These are phyloP conservation scores for Lordiphosa andalusiaca DNA, from an alignment of 2,888 invertebrate species.

Conservation along the genomic window DNA sequence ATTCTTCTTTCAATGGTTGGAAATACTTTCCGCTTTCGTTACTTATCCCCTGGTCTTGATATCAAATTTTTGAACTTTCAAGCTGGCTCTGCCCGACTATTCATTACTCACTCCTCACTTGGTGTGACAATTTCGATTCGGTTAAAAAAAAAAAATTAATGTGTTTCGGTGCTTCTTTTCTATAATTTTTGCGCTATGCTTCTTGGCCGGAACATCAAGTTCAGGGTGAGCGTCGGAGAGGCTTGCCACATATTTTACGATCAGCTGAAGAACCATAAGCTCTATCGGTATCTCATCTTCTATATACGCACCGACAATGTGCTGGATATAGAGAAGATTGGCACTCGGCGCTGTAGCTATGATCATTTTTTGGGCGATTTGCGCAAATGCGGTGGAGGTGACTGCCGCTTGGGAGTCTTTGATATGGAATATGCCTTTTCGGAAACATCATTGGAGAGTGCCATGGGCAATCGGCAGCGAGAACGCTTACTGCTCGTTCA, in stretches of 20 bases:
- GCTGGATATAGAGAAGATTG: conserved; percentile 13
- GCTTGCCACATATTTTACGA: conserved; percentile 5
- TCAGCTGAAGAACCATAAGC: conserved; percentile 1
- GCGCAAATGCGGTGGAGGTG: not conserved
- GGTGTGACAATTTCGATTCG: too few relatives aligned
- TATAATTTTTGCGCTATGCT: not conserved
- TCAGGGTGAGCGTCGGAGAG: not conserved
- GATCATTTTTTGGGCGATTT: conserved; percentile 7
- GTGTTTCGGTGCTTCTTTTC: too few relatives aligned
- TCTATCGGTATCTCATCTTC: conserved; percentile 10
- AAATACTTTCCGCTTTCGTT: too few relatives aligned
- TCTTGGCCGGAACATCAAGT: conserved; percentile 3
- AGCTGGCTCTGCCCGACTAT: too few relatives aligned
- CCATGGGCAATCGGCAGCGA: not conserved
- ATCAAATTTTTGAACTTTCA: too few relatives aligned
- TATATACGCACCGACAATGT: conserved; percentile 11
- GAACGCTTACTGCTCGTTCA: not conserved
- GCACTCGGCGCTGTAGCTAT: conserved; percentile 6
- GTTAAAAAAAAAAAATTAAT: too few relatives aligned
- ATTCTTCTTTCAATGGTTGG: too few relatives aligned
- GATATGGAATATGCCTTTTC: conserved; percentile 7
- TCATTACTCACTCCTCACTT: too few relatives aligned
- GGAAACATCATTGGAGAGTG: not conserved
- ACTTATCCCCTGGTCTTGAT: too few relatives aligned
- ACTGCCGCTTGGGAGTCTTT: conserved; percentile 9